These are phyloP conservation scores for Caenorhabditis angaria DNA, from an alignment of 2,888 invertebrate species.

Conservation along the genomic window DNA sequence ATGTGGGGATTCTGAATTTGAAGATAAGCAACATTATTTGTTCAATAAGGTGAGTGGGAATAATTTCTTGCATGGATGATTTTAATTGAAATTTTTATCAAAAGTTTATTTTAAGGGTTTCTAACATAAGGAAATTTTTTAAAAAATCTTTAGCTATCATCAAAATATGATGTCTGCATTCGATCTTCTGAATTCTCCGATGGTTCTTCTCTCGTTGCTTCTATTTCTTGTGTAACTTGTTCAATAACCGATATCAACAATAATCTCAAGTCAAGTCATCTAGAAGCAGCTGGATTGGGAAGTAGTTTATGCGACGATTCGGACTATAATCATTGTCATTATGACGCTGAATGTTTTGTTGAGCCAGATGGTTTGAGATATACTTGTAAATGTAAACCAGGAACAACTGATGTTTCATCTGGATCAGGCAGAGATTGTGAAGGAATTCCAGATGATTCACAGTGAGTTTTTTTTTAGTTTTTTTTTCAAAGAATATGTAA, in stretches of 20 bases:
- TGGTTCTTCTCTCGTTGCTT: conserved; percentile 15
- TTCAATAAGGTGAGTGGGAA: conserved; percentile 20
- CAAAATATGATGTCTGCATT: not conserved
- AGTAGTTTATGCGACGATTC: conserved; percentile 22
- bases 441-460: conserved; percentile 50
- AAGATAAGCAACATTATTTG: conserved; percentile 21
- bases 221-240: conserved; percentile 25
- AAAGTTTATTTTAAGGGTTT: not conserved
- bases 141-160: not conserved
- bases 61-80: not conserved
- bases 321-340: conserved; percentile 39
- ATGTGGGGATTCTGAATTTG: conserved; percentile 8
- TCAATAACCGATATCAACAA: conserved; percentile 14
- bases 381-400: conserved; percentile 43
- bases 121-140: conserved; percentile 17
- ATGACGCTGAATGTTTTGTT: conserved; percentile 34
- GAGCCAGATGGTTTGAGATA: conserved; percentile 30
- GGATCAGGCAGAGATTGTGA: conserved; percentile 54
- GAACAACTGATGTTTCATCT: conserved; percentile 53
- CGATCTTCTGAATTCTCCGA: not conserved
- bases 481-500: not conserved
- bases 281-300: conserved; percentile 28
- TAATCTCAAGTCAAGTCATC: conserved; percentile 16
- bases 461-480: conserved; percentile 24
- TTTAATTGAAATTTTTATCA: not conserved